phyloP scores from a whole-genome alignment of 1,140 invertebrate genomes.

The Halictus rubicundus region DNA sequence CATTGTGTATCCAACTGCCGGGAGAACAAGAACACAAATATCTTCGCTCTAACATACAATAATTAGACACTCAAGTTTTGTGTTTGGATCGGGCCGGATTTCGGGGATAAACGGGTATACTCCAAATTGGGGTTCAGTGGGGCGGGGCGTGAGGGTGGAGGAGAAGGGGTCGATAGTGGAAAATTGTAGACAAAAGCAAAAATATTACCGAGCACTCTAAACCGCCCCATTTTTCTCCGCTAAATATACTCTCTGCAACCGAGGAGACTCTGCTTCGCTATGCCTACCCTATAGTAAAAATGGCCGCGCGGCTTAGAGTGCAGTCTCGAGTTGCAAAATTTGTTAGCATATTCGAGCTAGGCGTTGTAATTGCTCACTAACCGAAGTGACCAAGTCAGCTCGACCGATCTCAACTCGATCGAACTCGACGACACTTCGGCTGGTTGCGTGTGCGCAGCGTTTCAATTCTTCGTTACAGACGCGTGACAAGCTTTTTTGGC shows the following conservation, averaged over 20 bases:
- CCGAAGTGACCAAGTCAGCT: not conserved
- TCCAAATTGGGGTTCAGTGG: not conserved
- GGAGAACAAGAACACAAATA: slow-evolving; percentile 84
- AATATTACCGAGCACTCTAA: slow-evolving; percentile 49
- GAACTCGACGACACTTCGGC: slow-evolving; percentile 10
- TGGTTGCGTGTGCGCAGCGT: slow-evolving; percentile 14
- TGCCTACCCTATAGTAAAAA: not conserved
- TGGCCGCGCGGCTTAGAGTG: slow-evolving; percentile 47
- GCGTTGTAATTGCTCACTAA: slow-evolving; percentile 1
- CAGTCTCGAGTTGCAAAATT: slow-evolving; percentile 30
- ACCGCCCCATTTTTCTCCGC: slow-evolving; percentile 4
- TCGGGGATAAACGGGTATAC: not conserved
- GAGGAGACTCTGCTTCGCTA: not conserved
- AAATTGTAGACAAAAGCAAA: slow-evolving; percentile 31
- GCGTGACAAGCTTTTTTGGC: not conserved
- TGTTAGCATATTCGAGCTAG: slow-evolving; percentile 37
- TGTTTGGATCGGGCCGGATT: slow-evolving; percentile 24
- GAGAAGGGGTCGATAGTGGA: not conserved
- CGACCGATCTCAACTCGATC: not conserved
- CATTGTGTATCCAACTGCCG: slow-evolving; percentile 97
- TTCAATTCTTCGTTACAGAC: slow-evolving; percentile 6
- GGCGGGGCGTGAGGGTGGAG: not conserved
- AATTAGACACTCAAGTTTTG: slow-evolving; percentile 67
- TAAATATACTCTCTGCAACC: not conserved
- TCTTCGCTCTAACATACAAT: slow-evolving; percentile 80